phyloP scores from a whole-genome alignment of 2,888 invertebrate genomes.

The Chironomus riparius region DNA sequence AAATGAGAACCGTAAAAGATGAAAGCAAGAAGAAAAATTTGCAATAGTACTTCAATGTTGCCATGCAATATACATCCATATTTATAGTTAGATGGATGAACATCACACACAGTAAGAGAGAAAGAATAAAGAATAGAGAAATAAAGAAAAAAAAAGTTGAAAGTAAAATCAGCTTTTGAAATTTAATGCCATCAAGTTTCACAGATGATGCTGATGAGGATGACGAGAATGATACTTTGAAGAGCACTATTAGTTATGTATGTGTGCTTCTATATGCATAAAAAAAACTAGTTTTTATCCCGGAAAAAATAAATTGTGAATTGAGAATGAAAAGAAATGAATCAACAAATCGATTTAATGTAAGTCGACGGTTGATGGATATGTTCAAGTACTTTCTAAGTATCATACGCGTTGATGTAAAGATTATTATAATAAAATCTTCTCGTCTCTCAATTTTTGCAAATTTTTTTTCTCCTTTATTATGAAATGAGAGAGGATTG shows the following conservation, averaged over 20 bases:
- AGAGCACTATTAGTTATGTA: neutral
- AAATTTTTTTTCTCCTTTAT: too few relatives aligned
- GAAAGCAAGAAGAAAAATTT: neutral
- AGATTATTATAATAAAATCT: neutral
- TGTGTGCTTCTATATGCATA: neutral
- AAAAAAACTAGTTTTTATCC: neutral
- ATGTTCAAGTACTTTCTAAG: neutral
- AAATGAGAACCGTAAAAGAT: neutral
- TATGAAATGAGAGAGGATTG: neutral
- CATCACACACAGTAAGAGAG: too few relatives aligned
- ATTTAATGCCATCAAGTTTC: conserved; percentile 7
- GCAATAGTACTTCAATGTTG: neutral
- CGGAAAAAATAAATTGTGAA: neutral
- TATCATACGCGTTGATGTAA: neutral
- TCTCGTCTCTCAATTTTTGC: neutral
- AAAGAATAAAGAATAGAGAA: neutral
- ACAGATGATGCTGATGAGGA: conserved; percentile 3
- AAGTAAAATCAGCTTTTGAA: conserved; percentile 7
- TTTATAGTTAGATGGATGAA: too few relatives aligned
- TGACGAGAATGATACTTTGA: neutral
- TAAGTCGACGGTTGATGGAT: neutral
- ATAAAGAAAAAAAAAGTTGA: neutral
- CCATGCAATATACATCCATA: neutral
- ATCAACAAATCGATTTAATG: conserved; percentile 1
- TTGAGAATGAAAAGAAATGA: neutral